Evolutionary conservation across 1,140 invertebrate genomes (phyloP).

Genomic region (Papilio glaucus): DNA sequence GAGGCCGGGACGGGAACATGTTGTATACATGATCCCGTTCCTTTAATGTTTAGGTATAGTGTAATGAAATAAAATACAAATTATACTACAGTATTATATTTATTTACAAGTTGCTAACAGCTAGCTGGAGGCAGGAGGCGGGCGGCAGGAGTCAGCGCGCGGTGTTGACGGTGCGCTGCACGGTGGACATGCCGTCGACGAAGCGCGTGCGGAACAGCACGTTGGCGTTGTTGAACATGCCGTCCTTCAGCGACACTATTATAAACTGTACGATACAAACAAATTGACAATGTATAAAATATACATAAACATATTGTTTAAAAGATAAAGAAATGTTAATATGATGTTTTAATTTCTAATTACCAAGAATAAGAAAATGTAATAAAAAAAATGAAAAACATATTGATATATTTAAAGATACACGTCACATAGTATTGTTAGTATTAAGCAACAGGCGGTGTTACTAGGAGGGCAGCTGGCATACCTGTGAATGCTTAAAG

Average conservation of each 20-base stretch:
- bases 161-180: constrained; percentile 86
- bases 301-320: no score
- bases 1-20: no score
- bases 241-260: constrained; percentile 99
- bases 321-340: no score
- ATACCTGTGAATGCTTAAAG: constrained; percentile 96
- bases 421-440: no score
- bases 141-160: constrained; percentile 35
- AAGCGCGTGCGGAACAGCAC: constrained; percentile 98
- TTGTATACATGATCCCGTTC: no score
- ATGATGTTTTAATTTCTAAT: no score
- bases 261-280: constrained; percentile 91
- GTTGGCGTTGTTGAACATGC: constrained; percentile 99
- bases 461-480: background rate
- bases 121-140: background rate
- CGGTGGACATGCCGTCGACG: constrained; percentile 96
- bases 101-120: background rate
- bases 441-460: no score
- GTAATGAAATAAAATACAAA: background rate
- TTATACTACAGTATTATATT: background rate
- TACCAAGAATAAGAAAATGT: no score
- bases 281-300: no score
- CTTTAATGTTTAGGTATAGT: background rate
- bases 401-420: no score
- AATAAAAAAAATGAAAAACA: no score